Evolutionary conservation across 2,797 vertebrate genomes (phyloP), one percentile per base, ranked within the genome.

Genomic region (Stomatorhinus walkeri): DNA sequence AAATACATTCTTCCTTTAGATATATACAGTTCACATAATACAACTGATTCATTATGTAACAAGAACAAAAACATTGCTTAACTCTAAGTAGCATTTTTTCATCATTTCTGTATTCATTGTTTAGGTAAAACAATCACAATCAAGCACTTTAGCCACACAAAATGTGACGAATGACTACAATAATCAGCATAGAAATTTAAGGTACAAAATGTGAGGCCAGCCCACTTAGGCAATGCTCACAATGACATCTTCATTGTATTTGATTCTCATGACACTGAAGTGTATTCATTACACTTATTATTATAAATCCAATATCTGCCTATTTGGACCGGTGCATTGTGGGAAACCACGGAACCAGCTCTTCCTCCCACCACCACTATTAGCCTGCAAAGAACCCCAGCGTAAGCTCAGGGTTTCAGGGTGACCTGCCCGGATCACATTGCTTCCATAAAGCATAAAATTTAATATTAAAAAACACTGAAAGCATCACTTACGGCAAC

Each of bases 401-500:
- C 2, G 7, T 85, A 24, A 28, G 48, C 24, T 52, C 46, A 85
- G 24, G 10, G n/a, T 14, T 52, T 85, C n/a, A 49, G 22, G 83
- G 49, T 52, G 46, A 52, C 46, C 83, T 51, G 24, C 28, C 46
- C 12, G 4, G 22, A 85, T 85, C 83, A 85, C 72, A 43, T 43
- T 79, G 32, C 72, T 79, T 43, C 32, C 72, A 79, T 79, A 40
- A 79, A 79, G 36, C 2, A 79, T 79, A 79, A 43, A 43, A 79
- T 43, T 19, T n/a, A 59, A 56, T 56, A 64, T 87, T 64, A 87
- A n/a, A 87, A 43, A 87, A 87, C 54, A 88, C 51, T 92, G 72
- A 85, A 89, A 93, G 89, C 64, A 85, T 28, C 89, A 97, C 98
- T 98, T 95, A 99, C 98, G 93, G 98, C 97, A 76, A 98, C 97